Conservation (phyloP, 2,113 vertebrate species). For the Atractosteus spatula region DNA sequence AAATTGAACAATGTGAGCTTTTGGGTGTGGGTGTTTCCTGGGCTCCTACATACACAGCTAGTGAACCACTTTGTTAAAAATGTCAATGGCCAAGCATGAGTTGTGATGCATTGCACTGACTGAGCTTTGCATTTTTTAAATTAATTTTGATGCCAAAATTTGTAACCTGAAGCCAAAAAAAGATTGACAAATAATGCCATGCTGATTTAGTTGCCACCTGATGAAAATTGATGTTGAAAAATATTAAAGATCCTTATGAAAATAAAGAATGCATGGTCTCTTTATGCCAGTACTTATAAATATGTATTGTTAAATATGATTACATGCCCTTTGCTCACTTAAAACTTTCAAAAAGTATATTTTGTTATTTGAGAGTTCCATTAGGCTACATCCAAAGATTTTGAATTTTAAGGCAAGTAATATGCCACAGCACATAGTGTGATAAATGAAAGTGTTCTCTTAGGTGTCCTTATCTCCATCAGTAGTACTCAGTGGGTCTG, state of each 20-base stretch:
- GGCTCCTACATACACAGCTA: slow-evolving; percentile 28
- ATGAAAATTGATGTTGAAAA: slow-evolving; percentile 8
- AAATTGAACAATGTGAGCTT: slow-evolving; percentile 7
- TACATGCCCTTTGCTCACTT: slow-evolving; percentile 33
- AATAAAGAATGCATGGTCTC: slow-evolving; percentile 17
- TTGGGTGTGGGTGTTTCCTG: slow-evolving; percentile 15
- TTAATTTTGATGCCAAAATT: slow-evolving; percentile 40
- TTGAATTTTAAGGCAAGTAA: neutral
- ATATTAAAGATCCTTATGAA: neutral
- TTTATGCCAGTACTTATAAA: slow-evolving; percentile 9
- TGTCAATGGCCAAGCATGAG: slow-evolving; percentile 47
- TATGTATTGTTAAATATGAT: slow-evolving; percentile 23
- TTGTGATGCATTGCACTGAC: slow-evolving; percentile 50
- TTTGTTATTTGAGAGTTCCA: slow-evolving; percentile 25
- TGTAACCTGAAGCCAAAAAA: neutral
- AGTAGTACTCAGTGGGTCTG: neutral
- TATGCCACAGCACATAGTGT: slow-evolving; percentile 1
- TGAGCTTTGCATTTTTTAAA: slow-evolving; percentile 48
- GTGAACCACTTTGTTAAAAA: slow-evolving; percentile 57
- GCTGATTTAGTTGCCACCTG: slow-evolving; percentile 40
- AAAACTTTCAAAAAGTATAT: slow-evolving; percentile 31
- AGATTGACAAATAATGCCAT: slow-evolving; percentile 36
- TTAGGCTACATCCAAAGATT: slow-evolving; percentile 56
- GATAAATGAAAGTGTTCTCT: slow-evolving; percentile 30
- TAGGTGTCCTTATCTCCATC: slow-evolving; percentile 24